Percentiles rank a stretch among this genome's conserved stretches.
phyloP scores from a whole-genome alignment of 2,113 vertebrate genomes.

The Gnathonemus longibarbis region DNA sequence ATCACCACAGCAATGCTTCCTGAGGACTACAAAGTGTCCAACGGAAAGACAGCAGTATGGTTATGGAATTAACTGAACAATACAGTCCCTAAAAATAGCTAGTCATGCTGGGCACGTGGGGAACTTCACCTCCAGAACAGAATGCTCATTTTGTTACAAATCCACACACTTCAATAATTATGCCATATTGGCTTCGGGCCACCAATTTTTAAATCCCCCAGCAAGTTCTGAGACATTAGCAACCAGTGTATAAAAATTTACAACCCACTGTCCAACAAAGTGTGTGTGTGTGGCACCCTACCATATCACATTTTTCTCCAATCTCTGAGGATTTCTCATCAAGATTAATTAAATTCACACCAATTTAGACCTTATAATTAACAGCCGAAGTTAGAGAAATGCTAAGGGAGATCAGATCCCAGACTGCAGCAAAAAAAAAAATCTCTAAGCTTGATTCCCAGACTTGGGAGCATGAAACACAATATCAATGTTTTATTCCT shows the following conservation, averaged over 20 bases:
- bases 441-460: background rate
- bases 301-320: background rate
- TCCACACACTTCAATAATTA: conserved; percentile 22
- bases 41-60: background rate
- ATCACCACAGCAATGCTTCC: background rate
- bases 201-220: background rate
- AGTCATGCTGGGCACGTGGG: conserved; percentile 8
- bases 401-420: conserved; percentile 26
- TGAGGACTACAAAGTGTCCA: background rate
- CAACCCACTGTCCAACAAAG: background rate
- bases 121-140: background rate
- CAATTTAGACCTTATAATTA: conserved; percentile 35
- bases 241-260: background rate
- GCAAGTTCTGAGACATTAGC: background rate
- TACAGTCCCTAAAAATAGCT: conserved; percentile 16
- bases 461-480: background rate
- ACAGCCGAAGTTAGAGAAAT: background rate
- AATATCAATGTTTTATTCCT: background rate
- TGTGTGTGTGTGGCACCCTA: background rate
- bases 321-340: background rate
- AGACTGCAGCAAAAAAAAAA: conserved; percentile 22
- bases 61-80: conserved; percentile 25
- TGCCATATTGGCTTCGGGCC: conserved; percentile 13
- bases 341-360: conserved; percentile 23
- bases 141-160: background rate